phyloP scores from a whole-genome alignment of 2,888 invertebrate species.

The Pyrgus malvae region DNA sequence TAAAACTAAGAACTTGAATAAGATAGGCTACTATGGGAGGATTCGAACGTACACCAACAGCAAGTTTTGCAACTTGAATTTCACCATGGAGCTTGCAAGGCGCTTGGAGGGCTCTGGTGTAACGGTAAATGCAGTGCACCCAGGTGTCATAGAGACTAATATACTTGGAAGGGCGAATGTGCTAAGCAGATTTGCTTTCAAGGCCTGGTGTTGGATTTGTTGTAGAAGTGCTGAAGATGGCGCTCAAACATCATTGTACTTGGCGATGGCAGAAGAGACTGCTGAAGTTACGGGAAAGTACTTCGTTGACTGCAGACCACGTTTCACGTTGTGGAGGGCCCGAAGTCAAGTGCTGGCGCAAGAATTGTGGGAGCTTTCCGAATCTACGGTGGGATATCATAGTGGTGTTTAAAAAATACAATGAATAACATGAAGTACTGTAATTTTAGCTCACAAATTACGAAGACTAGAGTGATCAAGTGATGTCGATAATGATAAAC shows the following conservation, averaged over 20 bases:
- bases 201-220: constrained; percentile 32
- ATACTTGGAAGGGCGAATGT: constrained; percentile 49
- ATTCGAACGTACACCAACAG: constrained; percentile 38
- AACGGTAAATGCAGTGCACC: constrained; percentile 83
- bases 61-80: constrained; percentile 81
- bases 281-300: constrained; percentile 82
- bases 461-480: no score
- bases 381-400: no score
- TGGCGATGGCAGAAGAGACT: constrained; percentile 85
- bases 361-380: no score
- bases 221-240: constrained; percentile 86
- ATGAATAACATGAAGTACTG: no score
- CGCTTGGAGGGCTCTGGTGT: constrained; percentile 77
- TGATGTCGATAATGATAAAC: no score
- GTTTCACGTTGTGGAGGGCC: no score
- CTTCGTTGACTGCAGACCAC: constrained; percentile 86
- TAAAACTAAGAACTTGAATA: constrained; percentile 75
- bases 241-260: constrained; percentile 85
- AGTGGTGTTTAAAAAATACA: no score
- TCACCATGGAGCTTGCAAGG: constrained; percentile 74
- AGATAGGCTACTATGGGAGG: constrained; percentile 9
- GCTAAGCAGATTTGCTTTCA: constrained; percentile 1
- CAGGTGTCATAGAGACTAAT: constrained; percentile 61
- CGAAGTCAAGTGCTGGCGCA: no score
- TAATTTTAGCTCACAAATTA: no score